A percentile compares a stretch with the other conserved stretches of the same genome.
phyloP scores from a whole-genome alignment of 2,888 invertebrate genomes.

The Dynastes tityus region DNA sequence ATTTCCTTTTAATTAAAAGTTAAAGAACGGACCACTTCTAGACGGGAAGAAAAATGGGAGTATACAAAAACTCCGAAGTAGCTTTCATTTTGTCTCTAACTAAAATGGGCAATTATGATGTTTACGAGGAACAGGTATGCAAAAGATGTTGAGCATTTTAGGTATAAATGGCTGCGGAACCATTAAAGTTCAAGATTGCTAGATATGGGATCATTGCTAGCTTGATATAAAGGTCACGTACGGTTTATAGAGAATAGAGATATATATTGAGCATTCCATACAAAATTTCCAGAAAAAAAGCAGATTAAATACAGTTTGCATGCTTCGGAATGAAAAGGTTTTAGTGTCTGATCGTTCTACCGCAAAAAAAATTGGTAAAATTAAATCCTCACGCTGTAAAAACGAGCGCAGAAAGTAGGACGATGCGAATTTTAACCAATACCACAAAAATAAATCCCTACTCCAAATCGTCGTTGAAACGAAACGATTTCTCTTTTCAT shows the following conservation, averaged over 20 bases:
- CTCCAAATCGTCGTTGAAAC: not conserved
- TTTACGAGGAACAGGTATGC: not conserved
- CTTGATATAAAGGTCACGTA: too few species aligned
- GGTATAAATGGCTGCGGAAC: too few species aligned
- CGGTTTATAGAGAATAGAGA: too few species aligned
- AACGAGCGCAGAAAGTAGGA: not conserved
- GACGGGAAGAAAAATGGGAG: not conserved
- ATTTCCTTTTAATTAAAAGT: constrained; percentile 32
- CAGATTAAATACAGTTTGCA: too few species aligned
- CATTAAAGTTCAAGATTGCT: too few species aligned
- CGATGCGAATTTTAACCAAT: not conserved
- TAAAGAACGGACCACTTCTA: not conserved
- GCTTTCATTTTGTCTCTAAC: not conserved
- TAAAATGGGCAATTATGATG: not conserved
- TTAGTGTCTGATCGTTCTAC: too few species aligned
- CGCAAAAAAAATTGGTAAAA: not conserved
- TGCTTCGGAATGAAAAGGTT: too few species aligned
- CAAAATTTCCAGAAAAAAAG: too few species aligned
- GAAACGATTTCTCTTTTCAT: not conserved
- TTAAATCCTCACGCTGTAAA: not conserved
- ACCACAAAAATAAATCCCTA: not conserved
- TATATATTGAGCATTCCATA: too few species aligned
- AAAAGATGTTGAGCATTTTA: too few species aligned
- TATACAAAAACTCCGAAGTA: not conserved
- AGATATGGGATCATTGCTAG: too few species aligned